These are phyloP conservation scores for Drosophila siamana DNA, from an alignment of 2,888 invertebrate genomes.

Conservation along the genomic window DNA sequence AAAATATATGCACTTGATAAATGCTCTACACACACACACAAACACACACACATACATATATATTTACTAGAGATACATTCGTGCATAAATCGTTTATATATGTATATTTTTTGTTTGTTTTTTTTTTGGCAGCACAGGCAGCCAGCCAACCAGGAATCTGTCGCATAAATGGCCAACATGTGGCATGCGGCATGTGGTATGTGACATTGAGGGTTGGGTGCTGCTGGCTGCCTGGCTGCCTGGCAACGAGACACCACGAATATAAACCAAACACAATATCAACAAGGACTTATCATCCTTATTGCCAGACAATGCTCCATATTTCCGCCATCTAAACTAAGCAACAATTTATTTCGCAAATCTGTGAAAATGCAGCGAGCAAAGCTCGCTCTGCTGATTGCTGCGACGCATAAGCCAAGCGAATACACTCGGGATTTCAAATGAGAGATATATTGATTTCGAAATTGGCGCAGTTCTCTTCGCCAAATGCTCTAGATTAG, in stretches of 20 bases:
- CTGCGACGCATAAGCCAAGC: neutral
- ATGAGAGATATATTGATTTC: neutral
- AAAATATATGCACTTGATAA: conserved; percentile 10
- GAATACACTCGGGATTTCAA: neutral
- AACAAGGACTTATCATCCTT: conserved; percentile 4
- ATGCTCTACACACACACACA: neutral
- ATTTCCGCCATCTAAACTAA: conserved; percentile 14
- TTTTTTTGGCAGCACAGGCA: conserved; percentile 25
- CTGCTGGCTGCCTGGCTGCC: conserved; percentile 8
- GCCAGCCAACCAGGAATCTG: conserved; percentile 30
- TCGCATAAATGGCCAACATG: conserved; percentile 12
- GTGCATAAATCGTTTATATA: neutral
- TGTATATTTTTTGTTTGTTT: conserved; percentile 1
- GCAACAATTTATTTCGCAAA: neutral
- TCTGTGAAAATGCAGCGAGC: conserved; percentile 6
- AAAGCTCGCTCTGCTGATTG: conserved; percentile 2
- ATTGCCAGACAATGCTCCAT: conserved; percentile 11
- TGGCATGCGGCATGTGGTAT: conserved; percentile 6
- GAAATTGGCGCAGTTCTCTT: neutral
- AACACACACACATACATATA: neutral
- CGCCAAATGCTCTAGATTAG: neutral
- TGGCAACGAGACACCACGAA: conserved; percentile 13
- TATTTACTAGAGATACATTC: conserved; percentile 1
- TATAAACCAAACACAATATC: conserved; percentile 4
- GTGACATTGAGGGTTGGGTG: conserved; percentile 3